These are phyloP conservation scores for Bungarus multicinctus DNA, from an alignment of 2,113 vertebrate species.

Conservation along the genomic window DNA sequence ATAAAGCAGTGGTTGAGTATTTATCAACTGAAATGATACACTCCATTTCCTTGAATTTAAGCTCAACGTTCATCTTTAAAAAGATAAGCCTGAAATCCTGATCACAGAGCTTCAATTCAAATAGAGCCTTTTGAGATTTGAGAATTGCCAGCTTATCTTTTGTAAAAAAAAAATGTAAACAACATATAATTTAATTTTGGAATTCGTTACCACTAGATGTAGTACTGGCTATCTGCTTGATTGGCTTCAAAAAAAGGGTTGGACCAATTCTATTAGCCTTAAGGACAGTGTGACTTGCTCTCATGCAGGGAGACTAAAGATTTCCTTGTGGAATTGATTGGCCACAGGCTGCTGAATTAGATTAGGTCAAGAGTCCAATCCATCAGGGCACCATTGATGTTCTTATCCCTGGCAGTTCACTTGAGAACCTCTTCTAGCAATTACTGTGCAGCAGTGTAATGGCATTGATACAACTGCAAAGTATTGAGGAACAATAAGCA, in stretches of 20 bases:
- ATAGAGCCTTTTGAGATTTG: not conserved
- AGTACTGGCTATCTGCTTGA: not conserved
- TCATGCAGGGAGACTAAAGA: not conserved
- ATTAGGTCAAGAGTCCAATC: not conserved
- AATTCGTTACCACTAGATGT: not conserved
- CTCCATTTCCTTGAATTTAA: not conserved
- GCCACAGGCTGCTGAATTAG: not conserved
- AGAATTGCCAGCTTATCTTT: not conserved
- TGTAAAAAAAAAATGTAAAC: not conserved
- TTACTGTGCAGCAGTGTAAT: not conserved
- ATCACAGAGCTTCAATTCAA: not conserved
- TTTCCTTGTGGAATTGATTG: not conserved
- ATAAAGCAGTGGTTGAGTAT: not conserved
- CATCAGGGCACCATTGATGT: not conserved
- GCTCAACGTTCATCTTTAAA: not conserved
- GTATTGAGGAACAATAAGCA: not conserved
- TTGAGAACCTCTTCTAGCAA: not conserved
- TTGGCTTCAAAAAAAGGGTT: not conserved
- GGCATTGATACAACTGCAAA: not conserved
- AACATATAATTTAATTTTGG: not conserved
- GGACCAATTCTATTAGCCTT: not conserved
- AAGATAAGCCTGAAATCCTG: not conserved
- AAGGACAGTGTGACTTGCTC: not conserved
- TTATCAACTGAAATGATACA: not conserved
- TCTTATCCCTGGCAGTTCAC: not conserved